A percentile compares a stretch with the other conserved stretches of the same genome.
These are phyloP conservation scores for Panopea generosa DNA, from an alignment of 2,888 invertebrate genomes.

Conservation along the genomic window DNA sequence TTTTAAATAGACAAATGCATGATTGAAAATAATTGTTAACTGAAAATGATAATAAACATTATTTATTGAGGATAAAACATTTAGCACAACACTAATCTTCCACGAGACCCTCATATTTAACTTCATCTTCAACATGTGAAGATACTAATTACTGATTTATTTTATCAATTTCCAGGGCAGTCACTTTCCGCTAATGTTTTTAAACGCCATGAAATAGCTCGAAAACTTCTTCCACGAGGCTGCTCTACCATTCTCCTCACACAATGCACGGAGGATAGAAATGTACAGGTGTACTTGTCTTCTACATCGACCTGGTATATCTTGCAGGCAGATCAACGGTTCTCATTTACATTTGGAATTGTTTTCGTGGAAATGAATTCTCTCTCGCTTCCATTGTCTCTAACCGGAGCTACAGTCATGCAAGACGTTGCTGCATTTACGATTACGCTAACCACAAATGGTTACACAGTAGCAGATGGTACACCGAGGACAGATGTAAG, in stretches of 20 bases:
- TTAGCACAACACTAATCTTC: too few species aligned
- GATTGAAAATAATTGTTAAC: too few species aligned
- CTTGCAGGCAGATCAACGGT: conserved; percentile 14
- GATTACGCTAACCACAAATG: conserved; percentile 11
- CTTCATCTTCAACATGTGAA: too few species aligned
- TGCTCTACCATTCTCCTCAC: conserved; percentile 29
- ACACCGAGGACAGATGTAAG: not conserved
- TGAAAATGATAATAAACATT: too few species aligned
- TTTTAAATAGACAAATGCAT: too few species aligned
- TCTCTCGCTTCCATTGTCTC: conserved; percentile 30
- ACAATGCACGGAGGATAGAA: conserved; percentile 20
- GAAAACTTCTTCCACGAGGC: conserved; percentile 31
- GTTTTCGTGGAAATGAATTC: conserved; percentile 38
- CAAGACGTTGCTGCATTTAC: conserved; percentile 3
- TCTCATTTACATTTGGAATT: conserved; percentile 31
- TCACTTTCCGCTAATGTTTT: conserved; percentile 7
- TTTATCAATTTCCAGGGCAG: not conserved
- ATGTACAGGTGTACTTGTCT: conserved; percentile 23
- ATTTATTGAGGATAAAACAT: too few species aligned
- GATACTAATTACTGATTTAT: too few species aligned
- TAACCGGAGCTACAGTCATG: conserved; percentile 15
- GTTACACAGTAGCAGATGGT: conserved; percentile 9
- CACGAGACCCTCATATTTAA: too few species aligned
- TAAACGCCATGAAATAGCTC: conserved; percentile 17
- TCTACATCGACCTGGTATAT: conserved; percentile 39